Evolutionary conservation across 2,113 vertebrate species (phyloP), one percentile per base, ranked within the genome.

Genomic region (Gyps fulvus): DNA sequence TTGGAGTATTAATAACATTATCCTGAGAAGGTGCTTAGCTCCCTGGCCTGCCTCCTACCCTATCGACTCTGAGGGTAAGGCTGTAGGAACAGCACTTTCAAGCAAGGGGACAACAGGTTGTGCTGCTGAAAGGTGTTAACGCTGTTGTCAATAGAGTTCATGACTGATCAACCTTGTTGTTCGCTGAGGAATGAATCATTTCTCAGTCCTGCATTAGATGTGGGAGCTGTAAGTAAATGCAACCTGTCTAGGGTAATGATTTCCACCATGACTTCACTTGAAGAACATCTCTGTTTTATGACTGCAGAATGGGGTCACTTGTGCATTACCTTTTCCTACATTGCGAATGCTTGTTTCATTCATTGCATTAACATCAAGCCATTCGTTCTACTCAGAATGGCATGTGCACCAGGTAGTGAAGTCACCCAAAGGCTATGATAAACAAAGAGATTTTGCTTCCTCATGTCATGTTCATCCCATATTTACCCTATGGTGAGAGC

Each of bases 401-500:
- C 40, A 26, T 29, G 31, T 91, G 80, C 72, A 79, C 32, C 38
- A 27, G 65, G 54, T 93, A 88, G 42, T 3, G 34, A 83, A 93
- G 71, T 72, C 83, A 95, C 67, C 40, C 45, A 76, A 77, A 87
- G 67, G 71, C 61, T 86, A 66, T 11, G 59, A 83, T 81, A 94
- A 95, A 87, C 80, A 96, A 92, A 93, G 83, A 95, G 69, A 71
- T 92, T 88, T 85, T 94, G 59, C 82, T 86, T 71, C 65, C 54
- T 95, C 54, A 0, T 62, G 63, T 92, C 91, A 67, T 84, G 38
- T 90, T 95, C 63, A 74, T 86, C 83, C 77, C n/a, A 3, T 97
- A 93, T 96, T 93, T 96, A 86, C 87, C 59, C 91, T 93, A 26
- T 90, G 74, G 71, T 91, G 80, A 94, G 69, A 92, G 49, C 66